phyloP scores from a whole-genome alignment of 2,113 vertebrate species.

The Eleginops maclovinus region DNA sequence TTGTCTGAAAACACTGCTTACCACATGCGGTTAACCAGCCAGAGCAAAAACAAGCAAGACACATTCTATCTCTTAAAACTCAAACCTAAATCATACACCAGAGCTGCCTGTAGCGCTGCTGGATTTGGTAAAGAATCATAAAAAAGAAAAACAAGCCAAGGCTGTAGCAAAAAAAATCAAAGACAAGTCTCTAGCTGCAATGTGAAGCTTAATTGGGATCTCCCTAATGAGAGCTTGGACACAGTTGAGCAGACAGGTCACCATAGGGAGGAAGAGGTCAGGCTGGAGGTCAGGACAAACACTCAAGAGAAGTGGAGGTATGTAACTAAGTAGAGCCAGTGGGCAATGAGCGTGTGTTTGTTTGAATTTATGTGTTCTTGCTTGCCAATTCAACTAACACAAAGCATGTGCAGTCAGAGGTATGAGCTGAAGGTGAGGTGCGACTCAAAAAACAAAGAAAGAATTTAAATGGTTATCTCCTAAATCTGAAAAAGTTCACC shows the following conservation, averaged over 20 bases:
- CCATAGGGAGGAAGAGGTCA: constrained; percentile 49
- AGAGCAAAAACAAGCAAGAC: constrained; percentile 1
- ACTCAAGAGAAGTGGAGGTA: constrained; percentile 48
- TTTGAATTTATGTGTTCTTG: constrained; percentile 29
- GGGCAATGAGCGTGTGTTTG: constrained; percentile 11
- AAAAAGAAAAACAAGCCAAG: neutral
- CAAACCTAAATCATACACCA: neutral
- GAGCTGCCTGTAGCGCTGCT: neutral
- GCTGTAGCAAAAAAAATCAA: too few relatives aligned
- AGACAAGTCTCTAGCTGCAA: neutral
- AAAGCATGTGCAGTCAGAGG: constrained; percentile 56
- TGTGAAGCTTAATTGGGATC: constrained; percentile 39
- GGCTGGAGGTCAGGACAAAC: constrained; percentile 47
- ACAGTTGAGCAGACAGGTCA: constrained; percentile 69
- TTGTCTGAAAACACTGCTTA: constrained; percentile 23
- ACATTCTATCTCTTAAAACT: neutral
- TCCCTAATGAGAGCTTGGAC: constrained; percentile 65
- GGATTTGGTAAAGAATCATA: neutral
- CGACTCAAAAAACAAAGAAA: constrained; percentile 40
- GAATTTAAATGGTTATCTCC: neutral
- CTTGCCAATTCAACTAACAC: constrained; percentile 59
- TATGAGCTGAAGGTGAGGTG: constrained; percentile 46
- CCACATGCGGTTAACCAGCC: constrained; percentile 41
- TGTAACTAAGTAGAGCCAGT: constrained; percentile 36
- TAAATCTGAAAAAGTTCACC: neutral